phyloP scores from a whole-genome alignment of 2,113 vertebrate genomes.

The Aphelocoma coerulescens region DNA sequence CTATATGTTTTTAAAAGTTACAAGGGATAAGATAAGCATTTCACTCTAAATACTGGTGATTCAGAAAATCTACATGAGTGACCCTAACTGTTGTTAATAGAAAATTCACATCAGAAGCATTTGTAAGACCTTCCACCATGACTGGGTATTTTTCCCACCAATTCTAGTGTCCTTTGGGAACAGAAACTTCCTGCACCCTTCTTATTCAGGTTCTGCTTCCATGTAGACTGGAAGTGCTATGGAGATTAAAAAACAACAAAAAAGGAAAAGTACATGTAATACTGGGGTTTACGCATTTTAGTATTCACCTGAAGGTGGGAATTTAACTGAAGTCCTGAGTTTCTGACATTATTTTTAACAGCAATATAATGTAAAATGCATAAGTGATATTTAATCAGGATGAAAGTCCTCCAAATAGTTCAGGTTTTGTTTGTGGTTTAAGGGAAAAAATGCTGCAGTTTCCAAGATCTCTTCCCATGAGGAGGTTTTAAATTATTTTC shows the following conservation, averaged over 20 bases:
- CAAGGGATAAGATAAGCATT: not conserved
- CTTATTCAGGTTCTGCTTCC: not conserved
- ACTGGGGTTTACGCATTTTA: not conserved
- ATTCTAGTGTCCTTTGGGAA: not conserved
- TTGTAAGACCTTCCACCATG: no score
- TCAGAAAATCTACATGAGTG: not conserved
- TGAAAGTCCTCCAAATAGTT: not conserved
- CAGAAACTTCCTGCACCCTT: not conserved
- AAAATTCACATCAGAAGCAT: not conserved
- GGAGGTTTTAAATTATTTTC: not conserved
- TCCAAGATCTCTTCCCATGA: not conserved
- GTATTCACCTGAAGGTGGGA: not conserved
- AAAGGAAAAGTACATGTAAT: not conserved
- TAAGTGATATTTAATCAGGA: not conserved
- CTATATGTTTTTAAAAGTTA: not conserved
- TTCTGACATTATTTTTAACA: not conserved
- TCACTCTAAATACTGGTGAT: not conserved
- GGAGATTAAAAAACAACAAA: not conserved
- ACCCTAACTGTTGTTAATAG: not conserved
- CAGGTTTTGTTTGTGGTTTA: not conserved
- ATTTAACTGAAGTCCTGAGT: not conserved
- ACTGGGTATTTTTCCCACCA: not conserved
- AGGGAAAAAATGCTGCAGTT: not conserved
- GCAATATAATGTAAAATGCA: not conserved
- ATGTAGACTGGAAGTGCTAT: not conserved